phyloP scores from a whole-genome alignment of 2,113 vertebrate species.

The Patagioenas fasciata region DNA sequence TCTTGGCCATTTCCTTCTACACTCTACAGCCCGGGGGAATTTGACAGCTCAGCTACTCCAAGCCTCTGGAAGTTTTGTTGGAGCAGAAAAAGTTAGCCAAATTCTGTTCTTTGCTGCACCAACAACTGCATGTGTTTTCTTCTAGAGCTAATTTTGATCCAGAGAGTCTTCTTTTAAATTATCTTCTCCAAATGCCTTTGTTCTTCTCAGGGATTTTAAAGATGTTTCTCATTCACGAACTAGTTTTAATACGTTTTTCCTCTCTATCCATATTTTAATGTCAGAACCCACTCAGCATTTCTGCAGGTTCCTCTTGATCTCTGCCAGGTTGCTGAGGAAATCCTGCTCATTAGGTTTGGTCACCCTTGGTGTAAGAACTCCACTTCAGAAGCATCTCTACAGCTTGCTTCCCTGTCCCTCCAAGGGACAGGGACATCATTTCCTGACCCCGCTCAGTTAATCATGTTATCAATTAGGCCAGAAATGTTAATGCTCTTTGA shows the following conservation, averaged over 20 bases:
- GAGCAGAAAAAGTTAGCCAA: conserved; percentile 43
- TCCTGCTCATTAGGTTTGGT: conserved; percentile 52
- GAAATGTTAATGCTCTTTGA: conserved; percentile 48
- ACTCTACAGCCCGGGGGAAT: conserved; percentile 49
- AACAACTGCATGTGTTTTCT: neutral
- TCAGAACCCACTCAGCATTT: conserved; percentile 16
- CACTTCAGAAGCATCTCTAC: conserved; percentile 17
- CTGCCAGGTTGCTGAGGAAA: conserved; percentile 47
- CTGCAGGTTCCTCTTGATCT: neutral
- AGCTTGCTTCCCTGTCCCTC: neutral
- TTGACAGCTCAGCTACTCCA: conserved; percentile 66
- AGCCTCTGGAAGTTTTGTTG: conserved; percentile 55
- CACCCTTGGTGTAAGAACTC: conserved; percentile 6
- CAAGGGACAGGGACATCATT: conserved; percentile 8
- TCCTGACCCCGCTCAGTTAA: conserved; percentile 46
- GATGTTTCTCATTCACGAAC: neutral
- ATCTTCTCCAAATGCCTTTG: neutral
- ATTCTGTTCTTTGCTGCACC: conserved; percentile 48
- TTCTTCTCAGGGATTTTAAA: neutral
- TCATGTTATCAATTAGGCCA: conserved; percentile 38
- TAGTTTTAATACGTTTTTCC: neutral
- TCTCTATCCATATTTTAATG: neutral
- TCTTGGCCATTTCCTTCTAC: conserved; percentile 64
- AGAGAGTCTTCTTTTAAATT: neutral
- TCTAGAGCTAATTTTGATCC: conserved; percentile 21